Conservation (phyloP, 1,140 invertebrate genomes). For the Onthophagus taurus region DNA sequence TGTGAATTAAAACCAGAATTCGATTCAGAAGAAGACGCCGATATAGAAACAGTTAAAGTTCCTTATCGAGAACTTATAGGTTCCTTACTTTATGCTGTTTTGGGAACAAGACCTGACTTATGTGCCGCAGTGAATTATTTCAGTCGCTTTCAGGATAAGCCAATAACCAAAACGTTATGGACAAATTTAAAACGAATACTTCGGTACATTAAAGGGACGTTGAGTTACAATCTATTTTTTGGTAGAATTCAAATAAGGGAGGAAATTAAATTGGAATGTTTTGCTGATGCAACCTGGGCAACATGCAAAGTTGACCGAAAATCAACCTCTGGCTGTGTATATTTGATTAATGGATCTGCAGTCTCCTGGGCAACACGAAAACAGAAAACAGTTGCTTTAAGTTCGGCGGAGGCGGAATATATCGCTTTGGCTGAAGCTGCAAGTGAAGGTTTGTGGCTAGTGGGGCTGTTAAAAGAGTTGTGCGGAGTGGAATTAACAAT, state of each 20-base stretch:
- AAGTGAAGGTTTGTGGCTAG: conserved; percentile 6
- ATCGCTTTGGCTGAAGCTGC: conserved; percentile 10
- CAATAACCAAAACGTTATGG: conserved; percentile 26
- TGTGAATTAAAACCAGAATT: conserved; percentile 22
- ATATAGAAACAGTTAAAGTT: conserved; percentile 20
- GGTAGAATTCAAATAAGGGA: not conserved
- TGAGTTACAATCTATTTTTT: not conserved
- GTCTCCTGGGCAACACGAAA: conserved; percentile 17
- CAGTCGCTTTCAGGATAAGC: conserved; percentile 24
- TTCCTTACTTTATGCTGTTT: conserved; percentile 31
- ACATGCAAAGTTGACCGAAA: conserved; percentile 27
- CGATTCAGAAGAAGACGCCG: conserved; percentile 20
- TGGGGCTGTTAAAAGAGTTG: too few relatives aligned
- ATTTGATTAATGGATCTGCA: conserved; percentile 18
- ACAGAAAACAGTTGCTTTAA: conserved; percentile 19
- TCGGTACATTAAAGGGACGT: conserved; percentile 5
- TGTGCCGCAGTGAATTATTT: conserved; percentile 28
- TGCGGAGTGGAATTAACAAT: too few relatives aligned
- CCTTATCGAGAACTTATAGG: conserved; percentile 30
- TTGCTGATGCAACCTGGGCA: conserved; percentile 39
- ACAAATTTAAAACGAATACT: conserved; percentile 22
- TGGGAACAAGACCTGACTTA: conserved; percentile 32
- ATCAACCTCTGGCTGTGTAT: conserved; percentile 34
- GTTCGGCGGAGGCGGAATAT: conserved; percentile 13
- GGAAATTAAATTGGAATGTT: too few relatives aligned